phyloP scores from a whole-genome alignment of 2,113 vertebrate species.

The Sylvietta virens region DNA sequence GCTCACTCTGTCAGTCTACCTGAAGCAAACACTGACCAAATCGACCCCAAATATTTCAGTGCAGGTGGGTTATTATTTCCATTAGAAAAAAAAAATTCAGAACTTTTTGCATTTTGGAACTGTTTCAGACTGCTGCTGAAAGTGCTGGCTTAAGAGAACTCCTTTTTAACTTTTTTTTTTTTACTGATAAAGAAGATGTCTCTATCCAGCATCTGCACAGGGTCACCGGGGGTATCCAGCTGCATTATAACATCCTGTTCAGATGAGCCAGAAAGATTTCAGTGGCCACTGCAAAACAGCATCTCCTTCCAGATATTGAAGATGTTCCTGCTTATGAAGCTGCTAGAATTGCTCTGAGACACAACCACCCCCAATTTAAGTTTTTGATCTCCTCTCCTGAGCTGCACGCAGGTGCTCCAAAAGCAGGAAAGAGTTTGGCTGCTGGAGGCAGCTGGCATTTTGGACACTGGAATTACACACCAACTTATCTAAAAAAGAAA shows the following conservation, averaged over 20 bases:
- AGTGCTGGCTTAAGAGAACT: not conserved
- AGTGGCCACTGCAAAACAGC: not conserved
- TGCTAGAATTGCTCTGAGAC: not conserved
- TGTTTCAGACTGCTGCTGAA: not conserved
- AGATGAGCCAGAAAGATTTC: not conserved
- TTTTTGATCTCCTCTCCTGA: not conserved
- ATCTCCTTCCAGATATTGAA: not conserved
- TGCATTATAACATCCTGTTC: not conserved
- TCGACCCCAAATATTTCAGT: not conserved
- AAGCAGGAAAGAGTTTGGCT: not conserved
- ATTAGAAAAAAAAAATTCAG: not conserved
- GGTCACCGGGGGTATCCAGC: not conserved
- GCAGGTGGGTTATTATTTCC: not conserved
- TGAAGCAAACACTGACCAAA: not conserved
- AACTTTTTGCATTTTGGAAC: not conserved
- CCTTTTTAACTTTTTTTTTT: not conserved
- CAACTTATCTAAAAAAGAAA: not conserved
- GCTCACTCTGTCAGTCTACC: not conserved
- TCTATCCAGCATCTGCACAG: not conserved
- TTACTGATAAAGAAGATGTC: conserved; percentile 12
- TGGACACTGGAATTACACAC: not conserved
- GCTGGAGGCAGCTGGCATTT: not conserved
- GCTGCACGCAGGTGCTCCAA: not conserved
- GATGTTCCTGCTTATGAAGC: not conserved
- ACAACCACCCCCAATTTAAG: not conserved